Conservation (phyloP, 2,888 invertebrate genomes). For the Sclerodermus sp. region DNA sequence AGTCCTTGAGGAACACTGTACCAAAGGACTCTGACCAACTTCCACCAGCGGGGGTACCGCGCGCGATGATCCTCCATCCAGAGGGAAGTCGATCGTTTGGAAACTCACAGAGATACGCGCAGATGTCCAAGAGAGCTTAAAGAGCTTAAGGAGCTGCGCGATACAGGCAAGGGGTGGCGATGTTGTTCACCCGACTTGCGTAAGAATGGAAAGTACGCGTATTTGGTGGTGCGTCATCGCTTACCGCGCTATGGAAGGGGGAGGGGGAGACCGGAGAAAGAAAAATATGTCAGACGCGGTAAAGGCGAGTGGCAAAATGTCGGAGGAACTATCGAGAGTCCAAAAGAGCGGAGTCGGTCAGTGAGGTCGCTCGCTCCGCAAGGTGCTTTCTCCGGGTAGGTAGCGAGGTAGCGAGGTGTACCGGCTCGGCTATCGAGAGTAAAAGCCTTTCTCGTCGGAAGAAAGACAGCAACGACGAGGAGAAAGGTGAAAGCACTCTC, state of each 20-base stretch:
- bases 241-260: background rate
- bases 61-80: too few relatives aligned
- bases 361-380: conserved; percentile 14
- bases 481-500: conserved; percentile 58
- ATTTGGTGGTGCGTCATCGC: conserved; percentile 2
- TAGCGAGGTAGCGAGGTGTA: too few relatives aligned
- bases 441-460: conserved; percentile 41
- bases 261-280: background rate
- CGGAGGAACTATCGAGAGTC: background rate
- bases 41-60: too few relatives aligned
- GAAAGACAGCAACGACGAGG: conserved; percentile 37
- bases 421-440: conserved; percentile 48
- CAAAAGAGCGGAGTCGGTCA: too few relatives aligned
- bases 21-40: too few relatives aligned
- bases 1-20: conserved; percentile 3
- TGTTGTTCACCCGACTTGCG: too few relatives aligned
- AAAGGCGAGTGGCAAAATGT: background rate
- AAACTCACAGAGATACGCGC: too few relatives aligned
- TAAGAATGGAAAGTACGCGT: too few relatives aligned
- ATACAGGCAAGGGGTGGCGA: conserved; percentile 14
- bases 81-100: too few relatives aligned
- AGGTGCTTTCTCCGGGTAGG: conserved; percentile 43
- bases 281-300: background rate
- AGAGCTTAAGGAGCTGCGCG: too few relatives aligned
- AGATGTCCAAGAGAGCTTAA: too few relatives aligned